Percentiles rank a stretch among this genome's conserved stretches.
These are phyloP conservation scores for Caradrina kadenii DNA, from an alignment of 2,888 invertebrate genomes.

Conservation along the genomic window DNA sequence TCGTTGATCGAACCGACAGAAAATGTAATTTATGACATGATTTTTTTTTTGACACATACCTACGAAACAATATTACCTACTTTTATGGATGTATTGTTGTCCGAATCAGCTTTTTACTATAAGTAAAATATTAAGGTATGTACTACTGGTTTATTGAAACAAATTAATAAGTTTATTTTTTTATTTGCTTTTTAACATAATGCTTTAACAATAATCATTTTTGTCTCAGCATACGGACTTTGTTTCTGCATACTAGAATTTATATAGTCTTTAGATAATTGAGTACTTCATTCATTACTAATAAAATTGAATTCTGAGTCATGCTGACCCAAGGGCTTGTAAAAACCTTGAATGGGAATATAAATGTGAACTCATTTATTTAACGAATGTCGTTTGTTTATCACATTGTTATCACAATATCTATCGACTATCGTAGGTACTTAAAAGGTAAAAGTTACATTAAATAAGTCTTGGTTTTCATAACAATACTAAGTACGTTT, in stretches of 20 bases:
- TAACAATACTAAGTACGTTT: slow-evolving; percentile 54
- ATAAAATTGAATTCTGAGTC: neutral
- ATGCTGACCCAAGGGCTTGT: slow-evolving; percentile 5
- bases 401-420: slow-evolving; percentile 54
- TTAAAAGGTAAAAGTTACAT: slow-evolving; percentile 59
- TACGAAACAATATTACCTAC: neutral
- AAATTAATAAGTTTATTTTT: slow-evolving; percentile 1
- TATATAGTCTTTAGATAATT: slow-evolving; percentile 5
- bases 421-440: slow-evolving; percentile 49
- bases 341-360: neutral
- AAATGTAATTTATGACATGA: neutral
- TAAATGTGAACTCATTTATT: slow-evolving; percentile 12
- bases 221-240: slow-evolving; percentile 3
- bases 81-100: neutral
- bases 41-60: neutral
- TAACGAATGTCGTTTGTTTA: slow-evolving; percentile 26
- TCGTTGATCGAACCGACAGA: neutral
- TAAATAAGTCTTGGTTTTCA: slow-evolving; percentile 72
- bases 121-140: neutral
- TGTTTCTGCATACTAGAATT: neutral
- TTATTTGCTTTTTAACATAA: slow-evolving; percentile 39
- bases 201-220: slow-evolving; percentile 21
- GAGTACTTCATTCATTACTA: neutral
- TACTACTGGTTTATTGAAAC: slow-evolving; percentile 24
- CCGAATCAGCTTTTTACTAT: too few species aligned